Evolutionary conservation across 2,113 vertebrate genomes (phyloP).

Genomic region (Ictalurus furcatus): DNA sequence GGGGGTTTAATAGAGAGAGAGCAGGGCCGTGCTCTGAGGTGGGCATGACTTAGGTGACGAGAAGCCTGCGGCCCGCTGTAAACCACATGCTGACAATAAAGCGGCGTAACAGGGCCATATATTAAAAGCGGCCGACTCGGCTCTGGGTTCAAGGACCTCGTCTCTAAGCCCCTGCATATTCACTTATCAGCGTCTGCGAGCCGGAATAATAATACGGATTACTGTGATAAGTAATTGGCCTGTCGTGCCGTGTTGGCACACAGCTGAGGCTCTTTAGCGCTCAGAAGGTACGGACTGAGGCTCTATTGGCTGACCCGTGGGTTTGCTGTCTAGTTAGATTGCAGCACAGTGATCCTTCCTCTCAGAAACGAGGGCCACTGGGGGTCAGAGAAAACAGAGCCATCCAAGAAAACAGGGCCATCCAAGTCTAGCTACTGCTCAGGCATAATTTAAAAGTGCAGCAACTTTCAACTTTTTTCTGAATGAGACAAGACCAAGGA

Average conservation of each 20-base stretch:
- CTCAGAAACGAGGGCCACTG: not conserved
- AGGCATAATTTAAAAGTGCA: not conserved
- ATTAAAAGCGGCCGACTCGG: conserved; percentile 62
- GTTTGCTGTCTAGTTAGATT: conserved; percentile 52
- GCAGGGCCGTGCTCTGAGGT: conserved; percentile 79
- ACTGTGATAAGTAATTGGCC: conserved; percentile 68
- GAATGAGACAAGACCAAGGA: not conserved
- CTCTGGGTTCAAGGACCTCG: conserved; percentile 68
- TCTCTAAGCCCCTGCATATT: conserved; percentile 55
- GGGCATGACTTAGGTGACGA: conserved; percentile 91
- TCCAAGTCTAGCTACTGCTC: not conserved
- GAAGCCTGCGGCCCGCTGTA: conserved; percentile 79
- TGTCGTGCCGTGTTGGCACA: conserved; percentile 58
- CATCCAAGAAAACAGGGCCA: not conserved
- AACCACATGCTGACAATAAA: conserved; percentile 81
- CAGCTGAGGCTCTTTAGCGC: conserved; percentile 46
- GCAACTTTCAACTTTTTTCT: conserved; percentile 1
- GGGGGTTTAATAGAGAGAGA: conserved; percentile 76
- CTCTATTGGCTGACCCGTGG: conserved; percentile 52
- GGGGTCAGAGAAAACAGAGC: conserved; percentile 29
- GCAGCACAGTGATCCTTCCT: conserved; percentile 38
- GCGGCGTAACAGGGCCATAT: conserved; percentile 77
- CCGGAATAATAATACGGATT: conserved; percentile 71
- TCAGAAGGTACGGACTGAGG: conserved; percentile 25
- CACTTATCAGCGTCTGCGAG: conserved; percentile 67